Percentiles rank a stretch among this genome's conserved stretches.
Evolutionary conservation across 2,797 vertebrate species (phyloP).

Genomic region (Aselliscus stoliczkanus): DNA sequence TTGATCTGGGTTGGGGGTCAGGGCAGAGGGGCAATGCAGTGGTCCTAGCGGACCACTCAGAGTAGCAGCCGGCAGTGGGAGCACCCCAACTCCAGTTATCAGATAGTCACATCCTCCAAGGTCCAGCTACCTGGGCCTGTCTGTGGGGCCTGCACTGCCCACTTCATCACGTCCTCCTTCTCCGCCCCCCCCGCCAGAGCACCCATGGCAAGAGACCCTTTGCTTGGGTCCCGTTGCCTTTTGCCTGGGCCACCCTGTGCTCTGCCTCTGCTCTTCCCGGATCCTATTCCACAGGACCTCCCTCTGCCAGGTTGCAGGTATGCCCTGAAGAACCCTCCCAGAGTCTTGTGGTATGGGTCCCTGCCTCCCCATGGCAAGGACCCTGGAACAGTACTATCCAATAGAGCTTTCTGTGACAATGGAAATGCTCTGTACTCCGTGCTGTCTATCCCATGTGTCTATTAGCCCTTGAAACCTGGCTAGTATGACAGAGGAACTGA

Average conservation of each 20-base stretch:
- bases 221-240: not conserved
- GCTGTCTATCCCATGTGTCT: not conserved
- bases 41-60: not conserved
- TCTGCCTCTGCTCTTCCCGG: not conserved
- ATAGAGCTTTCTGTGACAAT: not conserved
- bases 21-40: not conserved
- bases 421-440: not conserved
- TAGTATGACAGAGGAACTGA: not conserved
- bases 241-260: not conserved
- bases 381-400: not conserved
- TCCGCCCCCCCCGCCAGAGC: too few species aligned
- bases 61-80: fast-evolving
- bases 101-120: not conserved
- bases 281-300: not conserved
- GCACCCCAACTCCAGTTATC: not conserved
- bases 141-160: fast-evolving
- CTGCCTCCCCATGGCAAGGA: not conserved
- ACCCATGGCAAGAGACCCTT: fast-evolving
- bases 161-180: fast-evolving
- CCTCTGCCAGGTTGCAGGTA: fast-evolving
- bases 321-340: not conserved
- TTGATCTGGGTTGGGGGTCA: not conserved
- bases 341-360: not conserved
- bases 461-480: not conserved
- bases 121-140: not conserved